A percentile compares a stretch with the other conserved stretches of the same genome.
phyloP scores from a whole-genome alignment of 2,797 vertebrate genomes.

The Sebastes kiyomatsui region DNA sequence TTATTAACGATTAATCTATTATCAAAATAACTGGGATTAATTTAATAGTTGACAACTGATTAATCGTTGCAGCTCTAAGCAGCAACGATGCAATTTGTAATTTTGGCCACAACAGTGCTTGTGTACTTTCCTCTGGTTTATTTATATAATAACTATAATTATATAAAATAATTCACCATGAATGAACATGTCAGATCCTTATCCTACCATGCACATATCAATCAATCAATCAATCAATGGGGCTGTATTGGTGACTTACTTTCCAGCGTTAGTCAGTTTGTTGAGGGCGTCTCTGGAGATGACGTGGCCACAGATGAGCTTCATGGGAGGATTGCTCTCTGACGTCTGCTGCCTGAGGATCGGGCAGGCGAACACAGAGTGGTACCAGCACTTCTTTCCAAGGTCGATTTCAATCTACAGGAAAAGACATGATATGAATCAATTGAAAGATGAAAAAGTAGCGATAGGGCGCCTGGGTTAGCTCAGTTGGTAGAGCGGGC shows the following conservation, averaged over 20 bases:
- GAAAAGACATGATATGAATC: neutral
- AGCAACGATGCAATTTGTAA: too few species aligned
- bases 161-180: neutral
- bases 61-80: too few species aligned
- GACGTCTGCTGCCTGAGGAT: slow-evolving; percentile 93
- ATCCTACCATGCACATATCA: neutral
- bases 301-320: slow-evolving; percentile 92
- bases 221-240: neutral
- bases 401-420: slow-evolving; percentile 92
- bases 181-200: neutral
- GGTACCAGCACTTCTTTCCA: slow-evolving; percentile 95
- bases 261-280: slow-evolving; percentile 93
- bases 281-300: slow-evolving; percentile 95
- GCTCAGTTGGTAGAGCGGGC: too few species aligned
- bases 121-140: neutral
- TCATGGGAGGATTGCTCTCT: slow-evolving; percentile 94
- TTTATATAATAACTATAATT: neutral
- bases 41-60: too few species aligned
- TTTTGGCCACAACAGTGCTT: neutral
- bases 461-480: too few species aligned
- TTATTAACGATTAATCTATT: too few species aligned
- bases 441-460: neutral
- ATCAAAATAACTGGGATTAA: too few species aligned
- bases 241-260: slow-evolving; percentile 80
- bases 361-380: slow-evolving; percentile 94